Percentiles rank a stretch among this genome's conserved stretches.
These are phyloP conservation scores for Xanthia togata DNA, from an alignment of 2,888 invertebrate genomes.

Conservation along the genomic window DNA sequence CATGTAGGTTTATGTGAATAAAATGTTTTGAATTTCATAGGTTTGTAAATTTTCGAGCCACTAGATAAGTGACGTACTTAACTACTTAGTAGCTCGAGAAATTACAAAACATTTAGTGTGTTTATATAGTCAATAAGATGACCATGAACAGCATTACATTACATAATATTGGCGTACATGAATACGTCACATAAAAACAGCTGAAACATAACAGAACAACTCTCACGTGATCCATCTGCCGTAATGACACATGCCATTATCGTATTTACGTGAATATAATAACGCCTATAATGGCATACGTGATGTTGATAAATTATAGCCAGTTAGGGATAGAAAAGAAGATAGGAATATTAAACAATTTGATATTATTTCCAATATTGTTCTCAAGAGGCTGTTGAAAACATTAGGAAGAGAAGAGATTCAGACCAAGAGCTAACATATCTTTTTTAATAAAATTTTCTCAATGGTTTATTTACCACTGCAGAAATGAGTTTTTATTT, in stretches of 20 bases:
- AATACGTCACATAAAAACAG: slow-evolving; percentile 27
- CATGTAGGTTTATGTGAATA: no score
- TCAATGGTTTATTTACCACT: not conserved
- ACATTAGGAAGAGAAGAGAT: not conserved
- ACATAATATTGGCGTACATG: slow-evolving; percentile 7
- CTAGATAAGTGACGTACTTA: not conserved
- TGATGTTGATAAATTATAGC: slow-evolving; percentile 53
- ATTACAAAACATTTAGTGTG: not conserved
- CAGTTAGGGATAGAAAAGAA: slow-evolving; percentile 34
- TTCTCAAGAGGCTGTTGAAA: not conserved
- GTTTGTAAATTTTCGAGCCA: not conserved
- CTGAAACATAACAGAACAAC: slow-evolving; percentile 21
- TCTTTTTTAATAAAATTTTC: not conserved
- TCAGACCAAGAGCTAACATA: not conserved
- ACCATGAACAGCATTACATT: slow-evolving; percentile 11
- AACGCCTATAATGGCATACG: slow-evolving; percentile 51
- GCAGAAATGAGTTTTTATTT: not conserved
- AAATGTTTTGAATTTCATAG: no score
- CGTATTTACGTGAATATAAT: slow-evolving; percentile 59
- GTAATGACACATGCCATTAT: slow-evolving; percentile 62
- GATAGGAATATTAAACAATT: not conserved
- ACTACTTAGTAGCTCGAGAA: no score
- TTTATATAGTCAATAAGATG: not conserved
- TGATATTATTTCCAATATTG: not conserved
- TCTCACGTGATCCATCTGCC: slow-evolving; percentile 50